phyloP scores from a whole-genome alignment of 2,113 vertebrate species.

The Charina bottae region DNA sequence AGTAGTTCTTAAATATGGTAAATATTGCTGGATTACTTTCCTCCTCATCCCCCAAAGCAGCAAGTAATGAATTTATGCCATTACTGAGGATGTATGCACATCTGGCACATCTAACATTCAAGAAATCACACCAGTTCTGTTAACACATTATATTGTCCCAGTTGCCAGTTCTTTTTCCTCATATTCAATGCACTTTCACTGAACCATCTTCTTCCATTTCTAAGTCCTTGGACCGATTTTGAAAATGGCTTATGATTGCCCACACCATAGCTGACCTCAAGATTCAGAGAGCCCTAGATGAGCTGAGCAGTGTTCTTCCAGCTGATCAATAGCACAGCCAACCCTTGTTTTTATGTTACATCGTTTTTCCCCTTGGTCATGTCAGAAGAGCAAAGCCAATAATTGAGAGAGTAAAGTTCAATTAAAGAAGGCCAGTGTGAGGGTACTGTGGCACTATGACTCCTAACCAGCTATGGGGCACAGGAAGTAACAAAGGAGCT shows the following conservation, averaged over 20 bases:
- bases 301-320: too few species aligned
- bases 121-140: background rate
- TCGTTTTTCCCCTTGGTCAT: too few species aligned
- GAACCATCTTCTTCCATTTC: background rate
- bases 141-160: background rate
- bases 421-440: too few species aligned
- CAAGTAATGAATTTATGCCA: background rate
- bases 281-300: too few species aligned
- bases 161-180: background rate
- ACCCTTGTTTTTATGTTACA: too few species aligned
- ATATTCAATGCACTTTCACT: background rate
- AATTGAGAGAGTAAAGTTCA: too few species aligned
- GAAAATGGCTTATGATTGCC: background rate
- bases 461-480: too few species aligned
- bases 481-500: too few species aligned
- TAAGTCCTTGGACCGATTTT: background rate
- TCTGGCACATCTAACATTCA: background rate
- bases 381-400: too few species aligned
- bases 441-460: too few species aligned
- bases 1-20: background rate
- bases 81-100: background rate
- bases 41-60: background rate
- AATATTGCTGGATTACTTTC: background rate
- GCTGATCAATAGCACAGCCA: too few species aligned
- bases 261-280: background rate